These are phyloP conservation scores for Catharus fuscescens DNA, from an alignment of 2,113 vertebrate genomes.

Conservation along the genomic window DNA sequence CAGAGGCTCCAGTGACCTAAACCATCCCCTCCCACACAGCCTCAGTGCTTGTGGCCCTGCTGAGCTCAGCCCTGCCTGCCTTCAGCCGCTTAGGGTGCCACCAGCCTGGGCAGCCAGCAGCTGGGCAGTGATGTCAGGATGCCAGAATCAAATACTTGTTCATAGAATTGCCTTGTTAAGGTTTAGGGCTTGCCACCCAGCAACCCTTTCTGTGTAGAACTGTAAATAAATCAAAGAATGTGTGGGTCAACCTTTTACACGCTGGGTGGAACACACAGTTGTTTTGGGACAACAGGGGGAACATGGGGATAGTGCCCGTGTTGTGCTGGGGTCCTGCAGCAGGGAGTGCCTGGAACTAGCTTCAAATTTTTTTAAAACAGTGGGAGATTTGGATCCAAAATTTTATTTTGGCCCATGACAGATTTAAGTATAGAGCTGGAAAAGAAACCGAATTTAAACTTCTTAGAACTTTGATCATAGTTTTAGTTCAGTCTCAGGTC, in stretches of 20 bases:
- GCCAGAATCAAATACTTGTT: neutral
- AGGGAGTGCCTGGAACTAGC: neutral
- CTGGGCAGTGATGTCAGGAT: neutral
- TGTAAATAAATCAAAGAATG: neutral
- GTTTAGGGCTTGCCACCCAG: neutral
- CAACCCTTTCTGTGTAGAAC: neutral
- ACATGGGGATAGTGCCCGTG: neutral
- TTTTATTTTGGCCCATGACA: neutral
- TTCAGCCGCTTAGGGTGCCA: accelerated
- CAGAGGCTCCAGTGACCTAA: neutral
- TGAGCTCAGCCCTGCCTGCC: neutral
- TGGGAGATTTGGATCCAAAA: neutral
- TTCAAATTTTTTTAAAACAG: neutral
- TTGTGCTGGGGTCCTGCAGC: too few relatives aligned
- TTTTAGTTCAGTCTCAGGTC: neutral
- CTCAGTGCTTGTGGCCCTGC: neutral
- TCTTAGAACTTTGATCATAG: neutral
- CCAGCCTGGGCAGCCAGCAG: neutral
- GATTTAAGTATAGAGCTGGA: neutral
- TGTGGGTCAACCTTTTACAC: accelerated
- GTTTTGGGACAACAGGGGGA: too few relatives aligned
- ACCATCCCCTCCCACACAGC: neutral
- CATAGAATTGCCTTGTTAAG: neutral
- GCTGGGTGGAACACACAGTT: neutral
- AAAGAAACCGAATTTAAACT: neutral